phyloP scores from a whole-genome alignment of 92 coral and sea anemone species.

The Palythoa grandiflora region DNA sequence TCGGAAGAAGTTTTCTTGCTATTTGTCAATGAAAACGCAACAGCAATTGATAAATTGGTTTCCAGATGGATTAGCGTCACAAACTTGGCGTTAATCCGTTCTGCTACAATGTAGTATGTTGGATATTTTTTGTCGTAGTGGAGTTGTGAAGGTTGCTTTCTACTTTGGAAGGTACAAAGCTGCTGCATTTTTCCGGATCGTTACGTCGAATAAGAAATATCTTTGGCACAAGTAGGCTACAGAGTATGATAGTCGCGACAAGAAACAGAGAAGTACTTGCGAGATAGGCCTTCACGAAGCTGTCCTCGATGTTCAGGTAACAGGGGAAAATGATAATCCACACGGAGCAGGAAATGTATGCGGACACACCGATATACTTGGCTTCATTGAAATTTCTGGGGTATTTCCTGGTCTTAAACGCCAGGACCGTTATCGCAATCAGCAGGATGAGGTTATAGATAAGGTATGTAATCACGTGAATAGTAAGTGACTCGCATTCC shows the following conservation, averaged over 20 bases:
- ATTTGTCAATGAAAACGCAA: too few species aligned
- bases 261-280: conserved; percentile 24
- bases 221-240: conserved; percentile 44
- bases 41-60: too few species aligned
- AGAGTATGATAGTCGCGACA: conserved; percentile 33
- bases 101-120: too few species aligned
- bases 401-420: conserved; percentile 79
- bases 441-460: conserved; percentile 69
- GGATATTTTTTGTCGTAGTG: too few species aligned
- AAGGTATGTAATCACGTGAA: conserved; percentile 63
- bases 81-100: too few species aligned
- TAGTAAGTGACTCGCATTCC: conserved; percentile 64
- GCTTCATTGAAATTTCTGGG: conserved; percentile 69
- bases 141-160: too few species aligned
- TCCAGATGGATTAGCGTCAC: too few species aligned
- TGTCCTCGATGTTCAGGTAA: conserved; percentile 41
- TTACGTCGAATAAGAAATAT: conserved; percentile 40
- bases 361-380: conserved; percentile 68
- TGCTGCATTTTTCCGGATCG: neutral
- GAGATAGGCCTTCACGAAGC: neutral
- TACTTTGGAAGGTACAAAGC: too few species aligned
- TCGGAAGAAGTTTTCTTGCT: too few species aligned
- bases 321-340: conserved; percentile 69
- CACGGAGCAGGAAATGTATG: conserved; percentile 79
- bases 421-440: conserved; percentile 75